These are phyloP conservation scores for Gouania willdenowi DNA, from an alignment of 2,797 vertebrate species.

Conservation along the genomic window DNA sequence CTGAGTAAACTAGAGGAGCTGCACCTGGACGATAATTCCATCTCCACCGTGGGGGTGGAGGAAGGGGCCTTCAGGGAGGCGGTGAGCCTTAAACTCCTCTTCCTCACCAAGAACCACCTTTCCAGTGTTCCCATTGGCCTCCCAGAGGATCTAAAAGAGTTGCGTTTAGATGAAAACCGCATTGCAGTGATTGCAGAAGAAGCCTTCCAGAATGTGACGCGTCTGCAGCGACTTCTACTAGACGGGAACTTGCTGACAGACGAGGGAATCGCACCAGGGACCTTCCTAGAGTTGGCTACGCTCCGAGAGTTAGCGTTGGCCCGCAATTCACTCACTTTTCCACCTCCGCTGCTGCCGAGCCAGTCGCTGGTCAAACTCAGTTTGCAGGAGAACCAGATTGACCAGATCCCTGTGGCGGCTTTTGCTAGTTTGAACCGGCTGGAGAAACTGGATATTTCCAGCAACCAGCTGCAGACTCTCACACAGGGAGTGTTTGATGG, in stretches of 20 bases:
- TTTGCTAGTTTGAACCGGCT: slow-evolving; percentile 85
- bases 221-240: slow-evolving; percentile 88
- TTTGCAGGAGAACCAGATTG: slow-evolving; percentile 96
- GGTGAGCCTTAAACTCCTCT: slow-evolving; percentile 90
- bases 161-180: slow-evolving; percentile 93
- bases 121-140: slow-evolving; percentile 96
- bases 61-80: slow-evolving; percentile 95
- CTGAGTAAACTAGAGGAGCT: slow-evolving; percentile 89
- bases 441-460: slow-evolving; percentile 92
- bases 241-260: slow-evolving; percentile 96
- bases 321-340: slow-evolving; percentile 89
- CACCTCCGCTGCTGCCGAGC: slow-evolving; percentile 87
- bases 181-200: slow-evolving; percentile 91
- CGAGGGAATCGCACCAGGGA: slow-evolving; percentile 89
- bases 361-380: slow-evolving; percentile 85
- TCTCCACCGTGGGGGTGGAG: slow-evolving; percentile 96
- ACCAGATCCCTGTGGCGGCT: slow-evolving; percentile 86
- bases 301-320: slow-evolving; percentile 92
- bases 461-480: slow-evolving; percentile 88
- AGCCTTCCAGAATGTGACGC: slow-evolving; percentile 93
- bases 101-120: slow-evolving; percentile 96
- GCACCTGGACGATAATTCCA: slow-evolving; percentile 96
- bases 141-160: slow-evolving; percentile 88
- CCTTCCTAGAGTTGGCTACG: slow-evolving; percentile 88
- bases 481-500: slow-evolving; percentile 89